These are phyloP conservation scores for Eupsilia transversa DNA, from an alignment of 2,888 invertebrate genomes.

Conservation along the genomic window DNA sequence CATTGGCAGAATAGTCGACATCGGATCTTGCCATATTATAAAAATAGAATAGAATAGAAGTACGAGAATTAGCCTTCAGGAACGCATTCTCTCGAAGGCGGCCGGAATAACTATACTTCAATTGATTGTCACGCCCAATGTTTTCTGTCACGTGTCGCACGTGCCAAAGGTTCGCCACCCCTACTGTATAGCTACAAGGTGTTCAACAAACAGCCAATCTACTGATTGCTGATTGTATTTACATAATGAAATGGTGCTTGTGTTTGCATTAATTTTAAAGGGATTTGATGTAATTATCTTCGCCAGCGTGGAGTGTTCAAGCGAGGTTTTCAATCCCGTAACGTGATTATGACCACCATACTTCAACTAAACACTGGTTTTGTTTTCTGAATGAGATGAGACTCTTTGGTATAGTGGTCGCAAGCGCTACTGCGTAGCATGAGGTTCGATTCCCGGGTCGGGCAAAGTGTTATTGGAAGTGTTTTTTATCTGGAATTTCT, in stretches of 20 bases:
- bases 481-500: too few relatives aligned
- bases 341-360: not conserved
- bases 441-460: too few relatives aligned
- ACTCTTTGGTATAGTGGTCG: too few relatives aligned
- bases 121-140: not conserved
- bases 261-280: constrained; percentile 36
- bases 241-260: constrained; percentile 50
- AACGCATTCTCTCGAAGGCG: too few relatives aligned
- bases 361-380: not conserved
- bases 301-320: too few relatives aligned
- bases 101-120: too few relatives aligned
- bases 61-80: too few relatives aligned
- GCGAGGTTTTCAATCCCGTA: not conserved
- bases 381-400: not conserved
- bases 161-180: constrained; percentile 12
- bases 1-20: too few relatives aligned
- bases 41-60: too few relatives aligned
- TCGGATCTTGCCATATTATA: too few relatives aligned
- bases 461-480: too few relatives aligned
- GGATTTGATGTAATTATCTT: constrained; percentile 16
- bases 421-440: too few relatives aligned
- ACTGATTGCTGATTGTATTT: constrained; percentile 50
- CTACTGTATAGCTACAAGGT: constrained; percentile 6
- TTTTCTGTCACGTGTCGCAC: not conserved
- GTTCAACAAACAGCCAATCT: constrained; percentile 32